Percentiles rank a stretch among this genome's conserved stretches.
Conservation (phyloP, 2,113 vertebrate species). For the Centropristis striata region DNA sequence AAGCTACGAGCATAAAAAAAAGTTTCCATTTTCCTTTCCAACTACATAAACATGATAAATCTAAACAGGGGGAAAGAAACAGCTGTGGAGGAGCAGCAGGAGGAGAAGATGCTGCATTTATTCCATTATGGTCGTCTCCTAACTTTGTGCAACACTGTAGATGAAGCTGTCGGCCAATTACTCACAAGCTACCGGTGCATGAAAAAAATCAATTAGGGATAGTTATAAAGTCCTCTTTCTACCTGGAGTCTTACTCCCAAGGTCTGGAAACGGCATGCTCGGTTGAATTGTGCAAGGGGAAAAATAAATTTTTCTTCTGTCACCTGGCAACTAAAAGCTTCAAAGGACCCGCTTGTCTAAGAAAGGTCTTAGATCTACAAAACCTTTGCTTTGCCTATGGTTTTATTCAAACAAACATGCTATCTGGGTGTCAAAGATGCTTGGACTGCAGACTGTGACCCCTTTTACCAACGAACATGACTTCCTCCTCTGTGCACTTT, state of each 20-base stretch:
- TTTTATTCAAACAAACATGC: slow-evolving; percentile 23
- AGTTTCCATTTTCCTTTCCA: slow-evolving; percentile 36
- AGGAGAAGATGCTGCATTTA: not conserved
- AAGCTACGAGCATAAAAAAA: slow-evolving; percentile 17
- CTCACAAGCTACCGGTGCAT: slow-evolving; percentile 20
- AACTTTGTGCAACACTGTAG: not conserved
- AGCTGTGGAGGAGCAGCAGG: not conserved
- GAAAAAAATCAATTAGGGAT: slow-evolving; percentile 54
- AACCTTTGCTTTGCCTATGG: slow-evolving; percentile 7
- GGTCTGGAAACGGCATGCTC: slow-evolving; percentile 14
- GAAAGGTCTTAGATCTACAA: slow-evolving; percentile 21
- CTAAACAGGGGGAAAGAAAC: slow-evolving; percentile 13
- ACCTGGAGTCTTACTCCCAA: slow-evolving; percentile 29
- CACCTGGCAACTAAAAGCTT: slow-evolving; percentile 78
- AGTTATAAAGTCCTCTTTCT: slow-evolving; percentile 29
- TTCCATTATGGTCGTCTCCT: slow-evolving; percentile 2
- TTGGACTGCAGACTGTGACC: slow-evolving; percentile 21
- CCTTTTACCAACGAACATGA: slow-evolving; percentile 57
- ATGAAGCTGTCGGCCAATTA: slow-evolving; percentile 32
- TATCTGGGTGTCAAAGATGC: slow-evolving; percentile 33
- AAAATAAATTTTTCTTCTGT: slow-evolving; percentile 2
- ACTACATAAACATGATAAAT: slow-evolving; percentile 34
- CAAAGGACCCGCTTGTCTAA: slow-evolving; percentile 25
- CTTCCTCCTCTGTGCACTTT: slow-evolving; percentile 48
- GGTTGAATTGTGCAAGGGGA: not conserved